Evolutionary conservation across 2,797 vertebrate genomes (phyloP), one percentile per base, ranked within the genome.

Genomic region (Tarsius wallacei): DNA sequence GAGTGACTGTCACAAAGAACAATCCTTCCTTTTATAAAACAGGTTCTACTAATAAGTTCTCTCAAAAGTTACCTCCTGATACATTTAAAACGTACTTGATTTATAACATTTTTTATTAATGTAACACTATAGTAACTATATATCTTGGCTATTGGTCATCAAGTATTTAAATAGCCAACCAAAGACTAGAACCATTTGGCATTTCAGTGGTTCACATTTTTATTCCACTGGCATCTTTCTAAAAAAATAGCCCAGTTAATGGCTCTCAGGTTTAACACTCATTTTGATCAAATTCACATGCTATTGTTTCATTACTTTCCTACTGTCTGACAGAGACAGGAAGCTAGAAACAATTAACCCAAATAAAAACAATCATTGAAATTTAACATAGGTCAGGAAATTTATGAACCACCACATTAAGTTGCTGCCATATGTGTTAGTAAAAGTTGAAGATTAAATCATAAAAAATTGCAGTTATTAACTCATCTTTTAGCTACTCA

Each of bases 371-470:
- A 42, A 71, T 59, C 64, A 87, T 49, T 26, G 36, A 77, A 94
- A 94, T 94, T 96, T 93, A 95, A 91, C 66, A 93, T 17, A 80
- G n/a, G 53, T 80, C 53, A 31, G 87, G 63, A 66, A 14, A 91
- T 63, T 70, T 86, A 73, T 93, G 63, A 90, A 90, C 16, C 10
- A 70, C 82, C 12, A 74, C 66, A 94, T 53, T 80, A n/a, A 94
- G 85, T 24, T 64, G 7, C 26, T 93, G 21, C 51, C n/a, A 47
- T 28, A 80, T 49, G 86, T 53, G 93, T 57, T 3, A 71, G 33
- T 74, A 90, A 63, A 97, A 68, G 22, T n/a, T 82, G 42, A 97
- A 88, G 93, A 88, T 77, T 53, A 93, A 97, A 90, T 70, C 61
- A 87, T 70, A 91, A 86, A 95, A 88, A 94, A 90, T 51, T 33